Evolutionary conservation across 2,888 invertebrate genomes (phyloP), one percentile per base, ranked within the genome.

Genomic region (Aleiodes alternator): DNA sequence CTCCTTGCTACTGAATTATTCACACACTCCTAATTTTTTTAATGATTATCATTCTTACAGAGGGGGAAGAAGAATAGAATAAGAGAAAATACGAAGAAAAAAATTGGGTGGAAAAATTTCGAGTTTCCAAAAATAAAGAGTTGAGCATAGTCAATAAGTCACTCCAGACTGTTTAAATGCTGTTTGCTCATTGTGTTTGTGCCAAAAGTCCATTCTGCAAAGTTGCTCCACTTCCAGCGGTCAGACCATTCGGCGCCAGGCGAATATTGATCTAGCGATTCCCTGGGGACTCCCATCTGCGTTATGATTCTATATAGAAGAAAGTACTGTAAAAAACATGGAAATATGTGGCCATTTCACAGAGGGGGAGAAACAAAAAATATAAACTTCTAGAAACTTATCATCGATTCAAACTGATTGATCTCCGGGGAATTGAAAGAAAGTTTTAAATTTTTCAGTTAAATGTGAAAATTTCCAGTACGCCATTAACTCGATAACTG

Each of bases 201-300:
- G 68, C 68, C 51, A 50, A 68, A 68, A 68, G 68, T 68, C 48
- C 43, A 23, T 8, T 64, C 23, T 51, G 51, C 31, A 50, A 48
- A 64, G 51, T 50, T 68, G 51, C 51, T 68, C 51, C n/a, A 68
- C 68, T 68, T 68, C 31, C 16, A 31, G 51, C 31, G 68, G 68
- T 68, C 66, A 73, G 73, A 73, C 68, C 16, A 50, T 73, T 73
- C 57, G 73, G 57, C 68, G 73, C 72, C 66, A 53, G 66, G 31
- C 43, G 23, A 66, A 38, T 72, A 72, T 72, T 55, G 72, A 72
- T 72, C 64, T 51, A 50, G 55, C 34, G 16, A 14, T 48, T 59
- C n/a, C 31, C 31, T 23, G 51, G 51, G 64, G 9, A 31, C 50
- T 29, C 23, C 16, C 57, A 55, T 50, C 61, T 51, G 51, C 72